Conservation (phyloP, 2,113 vertebrate species). For the Rhagologus leucostigma region DNA sequence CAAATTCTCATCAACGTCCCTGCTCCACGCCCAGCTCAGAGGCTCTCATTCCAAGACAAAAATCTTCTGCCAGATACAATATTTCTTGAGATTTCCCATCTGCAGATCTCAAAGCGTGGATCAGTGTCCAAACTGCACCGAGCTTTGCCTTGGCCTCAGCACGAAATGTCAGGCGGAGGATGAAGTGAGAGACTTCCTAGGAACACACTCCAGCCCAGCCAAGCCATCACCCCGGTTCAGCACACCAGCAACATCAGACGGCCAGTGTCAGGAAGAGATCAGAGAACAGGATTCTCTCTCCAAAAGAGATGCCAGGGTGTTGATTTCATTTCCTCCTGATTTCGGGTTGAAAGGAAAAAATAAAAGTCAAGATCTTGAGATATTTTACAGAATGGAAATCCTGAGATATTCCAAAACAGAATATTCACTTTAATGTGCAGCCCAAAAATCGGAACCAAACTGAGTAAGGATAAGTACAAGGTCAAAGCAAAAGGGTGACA, state of each 20-base stretch:
- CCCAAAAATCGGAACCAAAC: background rate
- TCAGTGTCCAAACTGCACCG: background rate
- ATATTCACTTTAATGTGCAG: background rate
- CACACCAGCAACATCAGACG: background rate
- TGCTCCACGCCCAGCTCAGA: background rate
- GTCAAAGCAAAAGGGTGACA: background rate
- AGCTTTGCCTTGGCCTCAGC: background rate
- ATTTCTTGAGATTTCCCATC: background rate
- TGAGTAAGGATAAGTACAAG: background rate
- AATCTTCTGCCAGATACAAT: background rate
- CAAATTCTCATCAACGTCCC: background rate
- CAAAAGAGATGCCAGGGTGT: background rate
- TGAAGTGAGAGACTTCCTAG: background rate
- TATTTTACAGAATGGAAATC: background rate
- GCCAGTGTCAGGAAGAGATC: background rate
- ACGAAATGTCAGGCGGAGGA: background rate
- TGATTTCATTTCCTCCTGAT: background rate
- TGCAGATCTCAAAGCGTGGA: background rate
- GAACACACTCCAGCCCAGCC: background rate
- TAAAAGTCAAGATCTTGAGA: background rate
- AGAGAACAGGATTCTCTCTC: background rate
- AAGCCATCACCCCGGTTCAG: background rate
- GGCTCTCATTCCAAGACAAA: background rate
- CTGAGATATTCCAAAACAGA: background rate
- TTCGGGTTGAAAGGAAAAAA: background rate